A percentile compares a stretch with the other conserved stretches of the same genome.
These are phyloP conservation scores for Crotalus tigris DNA, from an alignment of 2,113 vertebrate species.

Conservation along the genomic window DNA sequence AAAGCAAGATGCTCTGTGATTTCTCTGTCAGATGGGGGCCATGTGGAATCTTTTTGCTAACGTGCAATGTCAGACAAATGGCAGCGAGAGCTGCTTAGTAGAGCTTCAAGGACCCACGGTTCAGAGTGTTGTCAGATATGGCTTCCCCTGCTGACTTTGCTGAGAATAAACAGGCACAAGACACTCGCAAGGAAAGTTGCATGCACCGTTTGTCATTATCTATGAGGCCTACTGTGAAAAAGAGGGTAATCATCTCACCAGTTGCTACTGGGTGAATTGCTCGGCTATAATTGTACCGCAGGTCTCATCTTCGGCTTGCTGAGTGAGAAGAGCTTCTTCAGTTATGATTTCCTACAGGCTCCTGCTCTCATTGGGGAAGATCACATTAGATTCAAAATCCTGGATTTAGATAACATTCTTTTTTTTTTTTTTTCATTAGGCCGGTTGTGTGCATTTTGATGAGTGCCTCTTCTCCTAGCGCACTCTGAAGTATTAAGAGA, in stretches of 20 bases:
- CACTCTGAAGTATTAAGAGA: not conserved
- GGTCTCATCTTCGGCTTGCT: constrained; percentile 24
- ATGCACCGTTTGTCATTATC: constrained; percentile 31
- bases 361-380: constrained; percentile 10
- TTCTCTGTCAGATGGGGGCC: constrained; percentile 52
- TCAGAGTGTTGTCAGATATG: constrained; percentile 52
- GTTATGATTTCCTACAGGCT: not conserved
- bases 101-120: constrained; percentile 48
- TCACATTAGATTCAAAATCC: not conserved
- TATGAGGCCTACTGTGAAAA: not conserved
- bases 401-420: accelerated
- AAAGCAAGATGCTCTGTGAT: constrained; percentile 22
- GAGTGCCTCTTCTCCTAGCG: not conserved
- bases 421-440: not conserved
- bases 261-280: not conserved
- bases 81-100: constrained; percentile 55
- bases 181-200: constrained; percentile 25
- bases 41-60: constrained; percentile 59
- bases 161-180: constrained; percentile 52
- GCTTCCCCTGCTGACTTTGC: constrained; percentile 31
- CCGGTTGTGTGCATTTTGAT: not conserved
- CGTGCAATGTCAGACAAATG: constrained; percentile 39
- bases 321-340: not conserved
- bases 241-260: not conserved
- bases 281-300: not conserved